Evolutionary conservation across 2,797 vertebrate genomes (phyloP).

Genomic region (Etheostoma nigrum): DNA sequence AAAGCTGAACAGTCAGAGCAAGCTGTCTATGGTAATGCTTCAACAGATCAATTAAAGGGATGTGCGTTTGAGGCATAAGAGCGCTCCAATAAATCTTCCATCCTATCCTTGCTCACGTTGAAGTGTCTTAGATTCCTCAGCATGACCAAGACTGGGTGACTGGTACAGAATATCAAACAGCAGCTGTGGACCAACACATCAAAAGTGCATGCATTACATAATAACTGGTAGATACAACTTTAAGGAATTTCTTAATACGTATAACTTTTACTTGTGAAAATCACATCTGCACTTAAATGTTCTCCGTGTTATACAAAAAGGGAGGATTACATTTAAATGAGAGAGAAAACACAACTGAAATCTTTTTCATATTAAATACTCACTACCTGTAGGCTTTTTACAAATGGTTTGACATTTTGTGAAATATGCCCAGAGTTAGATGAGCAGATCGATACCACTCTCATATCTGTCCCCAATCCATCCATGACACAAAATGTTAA

Average conservation of each 20-base stretch:
- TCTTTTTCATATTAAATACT: background rate
- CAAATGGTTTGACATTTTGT: background rate
- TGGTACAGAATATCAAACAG: constrained; percentile 52
- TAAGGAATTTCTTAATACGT: too few relatives aligned
- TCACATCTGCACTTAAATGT: background rate
- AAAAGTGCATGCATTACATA: constrained; percentile 6
- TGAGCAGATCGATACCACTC: background rate
- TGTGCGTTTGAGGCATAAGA: constrained; percentile 68
- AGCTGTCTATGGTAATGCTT: constrained; percentile 77
- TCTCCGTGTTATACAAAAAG: background rate
- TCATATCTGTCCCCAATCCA: too few relatives aligned
- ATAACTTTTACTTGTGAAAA: too few relatives aligned
- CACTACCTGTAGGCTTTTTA: background rate
- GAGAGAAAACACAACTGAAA: background rate
- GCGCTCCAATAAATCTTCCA: constrained; percentile 71
- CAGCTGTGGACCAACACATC: constrained; percentile 16
- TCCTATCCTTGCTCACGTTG: constrained; percentile 44
- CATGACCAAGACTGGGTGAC: constrained; percentile 24
- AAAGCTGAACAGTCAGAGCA: constrained; percentile 36
- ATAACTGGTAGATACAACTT: background rate
- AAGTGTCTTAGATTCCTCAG: constrained; percentile 56
- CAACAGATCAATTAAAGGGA: constrained; percentile 75
- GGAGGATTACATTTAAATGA: background rate
- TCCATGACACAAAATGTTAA: too few relatives aligned
- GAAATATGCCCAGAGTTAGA: background rate